Evolutionary conservation across 2,113 vertebrate species (phyloP).

Genomic region (Periophthalmodon schlosseri): DNA sequence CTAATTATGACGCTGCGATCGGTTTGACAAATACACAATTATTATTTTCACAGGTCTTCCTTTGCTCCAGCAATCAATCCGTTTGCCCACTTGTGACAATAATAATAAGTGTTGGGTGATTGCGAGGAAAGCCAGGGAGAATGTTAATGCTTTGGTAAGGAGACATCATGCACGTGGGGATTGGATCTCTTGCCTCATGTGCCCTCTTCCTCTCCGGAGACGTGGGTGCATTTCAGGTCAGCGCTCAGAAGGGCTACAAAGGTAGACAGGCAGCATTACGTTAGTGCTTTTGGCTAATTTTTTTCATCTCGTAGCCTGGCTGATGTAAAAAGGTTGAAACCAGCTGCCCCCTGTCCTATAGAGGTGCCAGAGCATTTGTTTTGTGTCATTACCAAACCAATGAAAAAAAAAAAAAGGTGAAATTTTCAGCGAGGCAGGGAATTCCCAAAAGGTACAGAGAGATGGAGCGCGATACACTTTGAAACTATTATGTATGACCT

Average conservation of each 20-base stretch:
- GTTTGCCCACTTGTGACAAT: constrained; percentile 51
- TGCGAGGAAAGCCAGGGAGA: constrained; percentile 14
- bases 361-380: constrained; percentile 2
- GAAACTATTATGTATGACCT: neutral
- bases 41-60: constrained; percentile 49
- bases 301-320: constrained; percentile 29
- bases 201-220: constrained; percentile 13
- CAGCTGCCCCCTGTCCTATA: constrained; percentile 13
- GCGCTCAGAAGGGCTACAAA: constrained; percentile 14
- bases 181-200: constrained; percentile 14
- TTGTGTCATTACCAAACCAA: constrained; percentile 13
- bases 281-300: constrained; percentile 6
- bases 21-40: constrained; percentile 45
- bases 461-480: neutral
- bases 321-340: constrained; percentile 57
- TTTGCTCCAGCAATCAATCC: constrained; percentile 51
- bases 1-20: constrained; percentile 59
- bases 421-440: constrained; percentile 13
- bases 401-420: neutral
- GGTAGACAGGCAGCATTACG: constrained; percentile 7
- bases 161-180: constrained; percentile 1
- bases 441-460: neutral
- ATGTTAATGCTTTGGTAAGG: constrained; percentile 38
- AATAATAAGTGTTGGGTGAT: constrained; percentile 54
- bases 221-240: constrained; percentile 13